A percentile compares a stretch with the other conserved stretches of the same genome.
phyloP scores from a whole-genome alignment of 2,888 invertebrate genomes.

The Cloeon dipterum region DNA sequence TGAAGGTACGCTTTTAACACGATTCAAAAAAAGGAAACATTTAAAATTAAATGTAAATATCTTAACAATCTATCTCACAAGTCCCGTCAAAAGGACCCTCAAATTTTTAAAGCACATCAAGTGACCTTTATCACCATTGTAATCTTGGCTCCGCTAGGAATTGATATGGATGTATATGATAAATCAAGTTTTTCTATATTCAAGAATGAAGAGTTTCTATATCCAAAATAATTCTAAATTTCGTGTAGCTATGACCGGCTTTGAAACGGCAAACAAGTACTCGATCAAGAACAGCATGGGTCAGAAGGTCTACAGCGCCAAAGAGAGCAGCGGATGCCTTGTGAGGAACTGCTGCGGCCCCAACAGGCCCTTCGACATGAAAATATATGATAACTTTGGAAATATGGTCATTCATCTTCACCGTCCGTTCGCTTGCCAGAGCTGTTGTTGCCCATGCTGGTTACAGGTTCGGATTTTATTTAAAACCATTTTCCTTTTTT shows the following conservation, averaged over 20 bases:
- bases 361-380: slow-evolving; percentile 65
- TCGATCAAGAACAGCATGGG: slow-evolving; percentile 55
- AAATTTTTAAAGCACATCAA: no score
- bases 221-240: no score
- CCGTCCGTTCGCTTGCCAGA: slow-evolving; percentile 58
- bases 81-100: no score
- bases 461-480: no score
- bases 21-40: no score
- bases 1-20: slow-evolving; percentile 29
- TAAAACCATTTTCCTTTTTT: no score
- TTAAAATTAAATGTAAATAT: no score
- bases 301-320: slow-evolving; percentile 56
- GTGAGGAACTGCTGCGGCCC: slow-evolving; percentile 68
- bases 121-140: no score
- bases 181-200: not conserved
- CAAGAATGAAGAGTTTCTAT: no score
- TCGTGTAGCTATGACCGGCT: slow-evolving; percentile 49
- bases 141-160: no score
- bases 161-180: no score
- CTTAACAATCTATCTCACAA: no score
- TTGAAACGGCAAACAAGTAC: slow-evolving; percentile 78
- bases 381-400: slow-evolving; percentile 55
- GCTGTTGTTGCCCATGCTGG: slow-evolving; percentile 74
- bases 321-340: slow-evolving; percentile 67
- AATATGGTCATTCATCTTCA: slow-evolving; percentile 70